Evolutionary conservation across 1,140 invertebrate genomes (phyloP), one percentile per base, ranked within the genome.

Genomic region (Calliopsis andreniformis): DNA sequence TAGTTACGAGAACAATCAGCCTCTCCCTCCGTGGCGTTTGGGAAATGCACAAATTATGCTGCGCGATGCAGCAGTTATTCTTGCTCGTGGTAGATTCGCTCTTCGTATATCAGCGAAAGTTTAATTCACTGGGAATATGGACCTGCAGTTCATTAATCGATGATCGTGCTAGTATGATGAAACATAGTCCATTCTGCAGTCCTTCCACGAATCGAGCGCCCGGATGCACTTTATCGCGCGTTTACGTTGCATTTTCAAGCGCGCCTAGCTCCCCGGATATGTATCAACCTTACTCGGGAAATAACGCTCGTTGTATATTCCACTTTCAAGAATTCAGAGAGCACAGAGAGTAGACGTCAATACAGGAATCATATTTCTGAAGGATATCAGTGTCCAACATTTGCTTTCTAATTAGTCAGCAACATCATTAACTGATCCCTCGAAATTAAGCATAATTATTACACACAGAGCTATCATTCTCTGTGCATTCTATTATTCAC

Each of bases 71-170:
- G 4, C 32, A 42, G 68, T 49, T 70, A 61, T 70, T 61, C 8
- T 32, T n/a, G 25, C 25, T 10, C 35, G 28, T 35, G 16, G 49
- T 42, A 42, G 20, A 72, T 63, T 63, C 14, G 32, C 69, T 16
- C 23, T 53, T 53, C 69, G 53, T 72, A 42, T 63, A 25, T 35
- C 69, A 20, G 28, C 45, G 32, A 23, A 51, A 63, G 58, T 72
- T 72, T 72, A 30, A 72, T 72, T 63, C 61, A 63, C 59, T 28
- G 10, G 6, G 45, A 62, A 71, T 62, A 71, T 71, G 39, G 43
- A 12, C 16, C 3, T 3, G 28, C 47, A 43, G 49, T 73, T 73
- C 70, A 73, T 73, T 73, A 66, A 73, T 73, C 70, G 61, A 55
- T 53, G 43, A 56, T 18, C 32, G 35, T 18, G 23, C 3, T 18